Percentiles rank a stretch among this genome's conserved stretches.
Conservation (phyloP, 2,797 vertebrate genomes). For the Notolabrus celidotus region DNA sequence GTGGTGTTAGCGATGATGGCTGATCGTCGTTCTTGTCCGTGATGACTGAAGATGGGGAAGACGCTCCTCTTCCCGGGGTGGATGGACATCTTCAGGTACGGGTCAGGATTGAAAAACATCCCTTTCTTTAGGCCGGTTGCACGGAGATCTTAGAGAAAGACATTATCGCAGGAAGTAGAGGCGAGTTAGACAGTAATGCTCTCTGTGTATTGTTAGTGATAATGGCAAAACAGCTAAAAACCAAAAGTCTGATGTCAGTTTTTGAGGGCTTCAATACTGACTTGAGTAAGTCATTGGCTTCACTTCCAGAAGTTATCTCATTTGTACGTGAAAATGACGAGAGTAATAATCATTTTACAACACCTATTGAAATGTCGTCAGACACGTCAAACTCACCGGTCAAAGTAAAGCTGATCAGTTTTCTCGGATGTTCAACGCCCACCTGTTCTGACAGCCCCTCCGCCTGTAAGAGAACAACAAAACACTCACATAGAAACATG, state of each 20-base stretch:
- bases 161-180: neutral
- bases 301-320: no score
- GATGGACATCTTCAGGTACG: conserved; percentile 99
- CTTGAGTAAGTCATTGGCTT: no score
- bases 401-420: conserved; percentile 95
- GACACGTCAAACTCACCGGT: conserved; percentile 84
- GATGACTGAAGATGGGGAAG: conserved; percentile 96
- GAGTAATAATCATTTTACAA: no score
- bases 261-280: no score
- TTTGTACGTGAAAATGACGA: no score
- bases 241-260: no score
- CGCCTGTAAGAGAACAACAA: conserved; percentile 78
- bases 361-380: no score
- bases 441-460: conserved; percentile 91
- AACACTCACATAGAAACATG: no score
- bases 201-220: no score
- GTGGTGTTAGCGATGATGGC: conserved; percentile 98
- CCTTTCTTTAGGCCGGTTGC: conserved; percentile 97
- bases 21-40: conserved; percentile 95
- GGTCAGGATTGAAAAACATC: conserved; percentile 99
- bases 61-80: conserved; percentile 97
- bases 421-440: conserved; percentile 90
- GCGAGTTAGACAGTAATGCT: no score
- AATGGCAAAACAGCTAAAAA: no score
- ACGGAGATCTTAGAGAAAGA: conserved; percentile 88